Conservation (phyloP, 2,888 invertebrate species). For the Panzeria rudis region DNA sequence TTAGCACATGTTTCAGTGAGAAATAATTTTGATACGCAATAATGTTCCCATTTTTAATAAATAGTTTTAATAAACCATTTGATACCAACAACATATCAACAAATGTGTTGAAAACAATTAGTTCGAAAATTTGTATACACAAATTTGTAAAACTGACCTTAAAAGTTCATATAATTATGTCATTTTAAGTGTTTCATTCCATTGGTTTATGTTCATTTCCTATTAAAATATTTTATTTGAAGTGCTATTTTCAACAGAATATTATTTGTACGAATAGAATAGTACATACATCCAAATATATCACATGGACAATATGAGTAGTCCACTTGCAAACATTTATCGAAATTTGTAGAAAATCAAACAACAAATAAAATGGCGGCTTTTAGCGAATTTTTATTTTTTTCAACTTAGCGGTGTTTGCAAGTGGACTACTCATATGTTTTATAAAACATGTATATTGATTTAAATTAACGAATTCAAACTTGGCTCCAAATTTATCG, state of each 20-base stretch:
- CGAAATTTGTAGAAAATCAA: no score
- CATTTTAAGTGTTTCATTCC: constrained; percentile 6
- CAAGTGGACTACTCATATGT: no score
- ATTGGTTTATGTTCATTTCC: no score
- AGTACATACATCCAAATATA: no score
- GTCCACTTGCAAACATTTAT: no score
- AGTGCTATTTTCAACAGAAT: background rate
- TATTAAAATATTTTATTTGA: background rate
- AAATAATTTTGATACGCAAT: background rate
- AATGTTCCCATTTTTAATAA: background rate
- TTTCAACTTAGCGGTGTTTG: no score
- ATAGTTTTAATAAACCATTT: background rate
- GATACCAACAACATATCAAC: background rate
- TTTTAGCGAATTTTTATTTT: no score
- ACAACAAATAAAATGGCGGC: no score
- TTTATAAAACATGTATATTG: no score
- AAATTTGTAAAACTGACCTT: background rate
- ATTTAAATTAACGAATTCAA: no score
- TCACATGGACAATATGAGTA: no score
- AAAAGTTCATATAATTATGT: constrained; percentile 1
- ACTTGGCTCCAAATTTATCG: no score
- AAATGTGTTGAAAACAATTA: background rate
- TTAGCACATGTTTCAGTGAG: background rate
- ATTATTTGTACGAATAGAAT: background rate
- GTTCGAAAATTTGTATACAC: background rate